Evolutionary conservation across 92 coral and sea anemone species (phyloP).

Genomic region (Actinernus sp.): DNA sequence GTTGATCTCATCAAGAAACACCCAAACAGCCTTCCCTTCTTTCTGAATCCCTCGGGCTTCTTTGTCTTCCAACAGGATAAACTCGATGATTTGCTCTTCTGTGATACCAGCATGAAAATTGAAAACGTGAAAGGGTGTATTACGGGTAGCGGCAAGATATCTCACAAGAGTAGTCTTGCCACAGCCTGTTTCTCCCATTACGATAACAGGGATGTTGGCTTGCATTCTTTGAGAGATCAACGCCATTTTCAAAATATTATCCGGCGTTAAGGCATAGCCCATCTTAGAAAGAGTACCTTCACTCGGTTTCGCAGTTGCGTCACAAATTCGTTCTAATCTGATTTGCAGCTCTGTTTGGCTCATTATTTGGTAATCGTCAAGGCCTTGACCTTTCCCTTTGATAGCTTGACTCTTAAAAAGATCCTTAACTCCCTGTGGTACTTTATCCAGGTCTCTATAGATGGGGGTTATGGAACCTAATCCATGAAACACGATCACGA

Average conservation of each 20-base stretch:
- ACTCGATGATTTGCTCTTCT: slow-evolving; percentile 61
- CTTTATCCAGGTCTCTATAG: slow-evolving; percentile 68
- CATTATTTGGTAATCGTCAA: slow-evolving; percentile 78
- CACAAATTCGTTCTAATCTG: slow-evolving; percentile 82
- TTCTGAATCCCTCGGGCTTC: slow-evolving; percentile 43
- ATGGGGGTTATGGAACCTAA: slow-evolving; percentile 83
- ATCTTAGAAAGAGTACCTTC: slow-evolving; percentile 12
- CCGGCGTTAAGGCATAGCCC: slow-evolving; percentile 93
- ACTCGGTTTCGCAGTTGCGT: slow-evolving; percentile 33
- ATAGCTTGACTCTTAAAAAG: slow-evolving; percentile 79
- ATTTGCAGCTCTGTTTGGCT: slow-evolving; percentile 77
- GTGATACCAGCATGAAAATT: slow-evolving; percentile 93
- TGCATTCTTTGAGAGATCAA: slow-evolving; percentile 90
- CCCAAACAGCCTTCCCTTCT: slow-evolving; percentile 67
- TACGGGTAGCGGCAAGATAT: slow-evolving; percentile 88
- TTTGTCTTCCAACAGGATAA: slow-evolving; percentile 46
- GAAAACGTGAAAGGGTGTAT: slow-evolving; percentile 70
- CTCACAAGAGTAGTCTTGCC: slow-evolving; percentile 96
- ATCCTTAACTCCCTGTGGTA: slow-evolving; percentile 74
- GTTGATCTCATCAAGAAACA: slow-evolving; percentile 94
- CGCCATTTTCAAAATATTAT: slow-evolving; percentile 93
- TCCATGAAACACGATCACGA: slow-evolving; percentile 84
- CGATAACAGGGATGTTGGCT: slow-evolving; percentile 86
- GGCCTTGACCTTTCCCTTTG: slow-evolving; percentile 44
- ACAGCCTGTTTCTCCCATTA: slow-evolving; percentile 99